Evolutionary conservation across 2,797 vertebrate genomes (phyloP).

Genomic region (Luscinia luscinia): DNA sequence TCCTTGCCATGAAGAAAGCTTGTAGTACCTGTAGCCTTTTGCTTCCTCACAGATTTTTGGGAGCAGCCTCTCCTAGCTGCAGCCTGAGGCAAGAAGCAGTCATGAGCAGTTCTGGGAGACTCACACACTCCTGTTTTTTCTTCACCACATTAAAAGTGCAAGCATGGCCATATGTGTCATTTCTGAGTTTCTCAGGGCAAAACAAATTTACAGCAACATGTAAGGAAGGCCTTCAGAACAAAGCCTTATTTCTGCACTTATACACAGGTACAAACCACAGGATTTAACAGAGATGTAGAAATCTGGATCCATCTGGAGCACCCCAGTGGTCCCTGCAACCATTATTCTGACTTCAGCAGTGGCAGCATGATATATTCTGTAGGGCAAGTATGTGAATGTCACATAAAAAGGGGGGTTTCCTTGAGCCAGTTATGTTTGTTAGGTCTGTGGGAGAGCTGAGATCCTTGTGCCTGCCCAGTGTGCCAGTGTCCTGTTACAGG

Average conservation of each 20-base stretch:
- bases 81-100: background rate
- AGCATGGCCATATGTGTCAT: background rate
- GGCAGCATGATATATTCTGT: background rate
- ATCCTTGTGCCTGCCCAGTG: background rate
- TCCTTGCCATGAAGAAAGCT: background rate
- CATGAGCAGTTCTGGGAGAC: background rate
- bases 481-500: background rate
- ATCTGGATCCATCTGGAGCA: background rate
- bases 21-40: background rate
- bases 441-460: background rate
- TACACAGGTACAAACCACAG: background rate
- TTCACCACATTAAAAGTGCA: background rate
- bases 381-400: background rate
- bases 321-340: background rate
- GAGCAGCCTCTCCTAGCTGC: background rate
- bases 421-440: background rate
- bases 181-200: background rate
- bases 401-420: background rate
- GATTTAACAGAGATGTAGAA: background rate
- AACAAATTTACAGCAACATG: background rate
- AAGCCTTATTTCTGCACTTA: background rate
- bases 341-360: background rate
- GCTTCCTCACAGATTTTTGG: background rate
- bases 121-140: background rate
- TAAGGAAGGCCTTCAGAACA: background rate